phyloP scores from a whole-genome alignment of 2,888 invertebrate genomes.

The Cerceris rybyensis region DNA sequence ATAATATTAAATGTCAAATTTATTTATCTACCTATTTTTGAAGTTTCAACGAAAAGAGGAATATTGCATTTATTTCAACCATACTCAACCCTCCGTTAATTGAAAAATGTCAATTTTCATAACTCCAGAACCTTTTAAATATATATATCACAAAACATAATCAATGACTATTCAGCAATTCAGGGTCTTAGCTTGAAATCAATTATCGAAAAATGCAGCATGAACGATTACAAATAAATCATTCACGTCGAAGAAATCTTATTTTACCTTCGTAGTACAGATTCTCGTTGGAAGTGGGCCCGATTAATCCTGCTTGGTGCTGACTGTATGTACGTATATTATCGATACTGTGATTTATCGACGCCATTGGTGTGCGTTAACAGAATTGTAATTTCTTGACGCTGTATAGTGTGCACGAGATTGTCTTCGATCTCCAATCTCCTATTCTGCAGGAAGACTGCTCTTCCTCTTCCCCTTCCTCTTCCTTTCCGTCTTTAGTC shows the following conservation, averaged over 20 bases:
- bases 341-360: constrained; percentile 20
- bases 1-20: too few relatives aligned
- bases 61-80: too few relatives aligned
- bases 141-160: too few relatives aligned
- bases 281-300: neutral
- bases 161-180: too few relatives aligned
- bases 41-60: too few relatives aligned
- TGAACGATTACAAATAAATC: too few relatives aligned
- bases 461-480: constrained; percentile 35
- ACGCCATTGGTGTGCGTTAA: constrained; percentile 31
- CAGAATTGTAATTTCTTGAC: constrained; percentile 24
- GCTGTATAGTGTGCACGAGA: constrained; percentile 55
- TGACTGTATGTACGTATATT: constrained; percentile 18
- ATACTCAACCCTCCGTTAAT: too few relatives aligned
- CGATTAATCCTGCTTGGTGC: constrained; percentile 1
- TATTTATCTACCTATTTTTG: too few relatives aligned
- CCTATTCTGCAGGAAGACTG: constrained; percentile 38
- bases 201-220: too few relatives aligned
- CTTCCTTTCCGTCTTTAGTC: constrained; percentile 13
- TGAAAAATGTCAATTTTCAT: too few relatives aligned
- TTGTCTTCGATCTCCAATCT: constrained; percentile 66
- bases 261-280: neutral
- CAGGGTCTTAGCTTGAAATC: too few relatives aligned
- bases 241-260: neutral
- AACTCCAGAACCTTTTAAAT: too few relatives aligned